Base-by-base conservation (phyloP, 2,113 vertebrate species). In the Pachycephala philippinensis region DNA sequence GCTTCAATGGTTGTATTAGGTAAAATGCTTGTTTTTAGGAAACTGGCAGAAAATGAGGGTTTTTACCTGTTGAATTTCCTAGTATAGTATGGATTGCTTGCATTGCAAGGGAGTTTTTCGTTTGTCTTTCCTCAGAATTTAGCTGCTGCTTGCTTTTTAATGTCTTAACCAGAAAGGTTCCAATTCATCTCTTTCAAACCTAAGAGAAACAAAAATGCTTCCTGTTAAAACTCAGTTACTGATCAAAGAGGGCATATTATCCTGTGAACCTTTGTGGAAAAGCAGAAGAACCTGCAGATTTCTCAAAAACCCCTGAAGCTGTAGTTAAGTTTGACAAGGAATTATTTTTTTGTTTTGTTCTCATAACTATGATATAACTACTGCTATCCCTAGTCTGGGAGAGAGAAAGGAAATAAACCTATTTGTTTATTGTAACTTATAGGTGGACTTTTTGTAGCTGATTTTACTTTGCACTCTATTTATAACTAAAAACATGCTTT, bases 41-140 rank as follows among this genome's bases (percentile, higher is more conserved):
- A 40, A 22, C 33, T 5, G 54, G 0, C 5, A 5, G 18, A 21
- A 69, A 65, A 39, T 2, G 20, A 33, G 10, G 3, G 9, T 7
- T 39, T 54, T 18, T 63, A 89, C 80, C 42, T 93, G 83, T 92
- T 93, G 80, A 56, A 1, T 92, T 93, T 52, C 26, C 16, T 30
- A 1, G 14, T 27, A 1, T 1, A 7, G 0, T 20, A 4, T 1
- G 6, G 28, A 0, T 37, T 42, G 15, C 15, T 53, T 53, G 9
- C 3, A 5, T 1, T 23, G 22, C 26, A 44, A 15, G 10, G 24
- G 17, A 44, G 8, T 16, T 56, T 6, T 88, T 57, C 0, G 0
- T 60, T 71, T 14, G 22, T 9, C 1, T 61, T 69, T 50, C 2
- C 6, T 49, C 17, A n/a, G 37, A 17, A 26, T 86, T 61, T 49